Evolutionary conservation across 2,888 invertebrate genomes (phyloP).

Genomic region (Mallateleia sp.): DNA sequence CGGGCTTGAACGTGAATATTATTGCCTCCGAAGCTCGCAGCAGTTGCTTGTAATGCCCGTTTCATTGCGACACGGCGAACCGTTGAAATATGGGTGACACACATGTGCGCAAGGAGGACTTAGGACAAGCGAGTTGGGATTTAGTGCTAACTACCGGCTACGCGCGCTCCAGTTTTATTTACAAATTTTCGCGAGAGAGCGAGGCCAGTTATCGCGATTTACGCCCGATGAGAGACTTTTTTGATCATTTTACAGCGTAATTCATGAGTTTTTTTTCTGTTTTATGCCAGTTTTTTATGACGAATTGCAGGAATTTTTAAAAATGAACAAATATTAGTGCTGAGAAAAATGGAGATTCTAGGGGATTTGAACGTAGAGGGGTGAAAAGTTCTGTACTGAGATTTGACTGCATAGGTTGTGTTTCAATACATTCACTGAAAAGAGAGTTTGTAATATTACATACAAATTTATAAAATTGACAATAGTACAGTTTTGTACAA

Average conservation of each 20-base stretch:
- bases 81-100: conserved; percentile 70
- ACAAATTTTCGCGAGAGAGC: conserved; percentile 54
- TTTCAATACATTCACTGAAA: too few relatives aligned
- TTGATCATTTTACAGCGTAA: not conserved
- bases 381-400: too few relatives aligned
- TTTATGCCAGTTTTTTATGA: too few relatives aligned
- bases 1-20: conserved; percentile 68
- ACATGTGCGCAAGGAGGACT: conserved; percentile 66
- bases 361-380: too few relatives aligned
- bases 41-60: conserved; percentile 74
- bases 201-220: conserved; percentile 53
- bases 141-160: conserved; percentile 57
- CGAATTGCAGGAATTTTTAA: too few relatives aligned
- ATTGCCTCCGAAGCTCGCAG: conserved; percentile 58
- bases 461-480: too few relatives aligned
- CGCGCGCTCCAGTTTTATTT: conserved; percentile 58
- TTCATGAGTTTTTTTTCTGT: not conserved
- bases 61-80: conserved; percentile 73
- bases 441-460: too few relatives aligned
- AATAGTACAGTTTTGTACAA: too few relatives aligned
- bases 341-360: too few relatives aligned
- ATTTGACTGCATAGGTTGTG: too few relatives aligned
- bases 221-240: conserved; percentile 11
- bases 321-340: too few relatives aligned
- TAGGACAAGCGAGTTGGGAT: conserved; percentile 62